Base-by-base conservation (phyloP, 92 coral and sea anemone genomes). In the Umimayanthus kanabou region DNA sequence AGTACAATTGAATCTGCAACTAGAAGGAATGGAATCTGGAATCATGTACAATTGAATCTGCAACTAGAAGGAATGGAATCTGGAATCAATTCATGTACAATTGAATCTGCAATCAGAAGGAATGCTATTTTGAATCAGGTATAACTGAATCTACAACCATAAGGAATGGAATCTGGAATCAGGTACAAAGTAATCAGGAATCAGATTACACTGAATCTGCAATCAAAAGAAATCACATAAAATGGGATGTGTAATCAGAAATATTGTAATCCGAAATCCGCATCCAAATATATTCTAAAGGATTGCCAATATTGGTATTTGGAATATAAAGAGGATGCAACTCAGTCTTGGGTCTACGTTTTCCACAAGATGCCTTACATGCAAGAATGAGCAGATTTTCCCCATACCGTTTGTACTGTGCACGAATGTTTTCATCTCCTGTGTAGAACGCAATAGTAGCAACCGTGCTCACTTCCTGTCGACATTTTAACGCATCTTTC, bases 391-490 rank as follows among this genome's bases (percentile, higher is more conserved):
- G 5, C n/a, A 61, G 3, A 1, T 61, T 18, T 18, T 23, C 5
- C 26, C n/a, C 50, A 28, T 71, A 94, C 99, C 90, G 89, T 71
- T 94, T 95, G 89, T 95, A 97, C 89, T 94, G 98, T 39, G 90
- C 88, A 82, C 99, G 90, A 74, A 97, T 76, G 74, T 93, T 93
- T 87, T 97, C 99, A 89, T 97, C 98, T 9, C 99, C 99, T 47
- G 93, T 90, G 88, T 95, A 97, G 80, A 97, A 90, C 42, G 96
- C 98, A 61, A 97, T 77, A 10, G 92, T 94, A 45, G 99, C 99
- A 18, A 97, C 98, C 26, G 95, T 92, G 84, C 94, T 95, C 23
- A 91, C 91, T 77, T 93, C 93, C 39, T 86, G 73, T 80, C 92
- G 95, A 82, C 99, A 97, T 73, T 90, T 92, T 37, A 93, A 81